Evolutionary conservation across 2,888 invertebrate species (phyloP).

Genomic region (Harpagoxenus sublaevis): DNA sequence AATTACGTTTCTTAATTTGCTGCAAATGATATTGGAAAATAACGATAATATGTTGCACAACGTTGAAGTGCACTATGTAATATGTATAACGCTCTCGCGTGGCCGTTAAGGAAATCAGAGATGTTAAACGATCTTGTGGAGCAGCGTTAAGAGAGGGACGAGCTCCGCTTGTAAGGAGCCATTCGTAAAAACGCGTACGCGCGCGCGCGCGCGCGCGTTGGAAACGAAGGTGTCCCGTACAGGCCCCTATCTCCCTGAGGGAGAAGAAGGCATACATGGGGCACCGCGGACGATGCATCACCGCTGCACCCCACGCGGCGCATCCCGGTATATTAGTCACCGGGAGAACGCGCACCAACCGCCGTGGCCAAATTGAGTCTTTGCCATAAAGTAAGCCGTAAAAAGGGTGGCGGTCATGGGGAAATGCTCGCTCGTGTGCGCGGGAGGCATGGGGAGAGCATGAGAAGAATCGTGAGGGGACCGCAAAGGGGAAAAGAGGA

Average conservation of each 20-base stretch:
- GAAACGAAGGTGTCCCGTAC: slow-evolving; percentile 69
- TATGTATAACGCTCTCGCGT: slow-evolving; percentile 18
- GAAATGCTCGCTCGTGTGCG: slow-evolving; percentile 86
- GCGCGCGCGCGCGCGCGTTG: slow-evolving; percentile 30
- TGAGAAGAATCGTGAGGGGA: slow-evolving; percentile 9
- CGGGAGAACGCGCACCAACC: slow-evolving; percentile 87
- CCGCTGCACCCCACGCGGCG: slow-evolving; percentile 88
- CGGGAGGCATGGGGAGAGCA: slow-evolving; percentile 86
- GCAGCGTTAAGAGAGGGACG: slow-evolving; percentile 7
- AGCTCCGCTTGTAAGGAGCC: slow-evolving; percentile 34
- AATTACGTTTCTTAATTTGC: slow-evolving; percentile 8
- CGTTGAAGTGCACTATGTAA: neutral
- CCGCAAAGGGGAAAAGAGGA: slow-evolving; percentile 53
- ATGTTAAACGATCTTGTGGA: slow-evolving; percentile 45
- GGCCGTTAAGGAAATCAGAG: slow-evolving; percentile 22
- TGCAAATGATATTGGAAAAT: neutral
- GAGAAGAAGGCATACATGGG: slow-evolving; percentile 57
- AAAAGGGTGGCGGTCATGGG: slow-evolving; percentile 81
- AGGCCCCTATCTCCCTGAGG: slow-evolving; percentile 46
- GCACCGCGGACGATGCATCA: slow-evolving; percentile 87
- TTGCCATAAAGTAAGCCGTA: slow-evolving; percentile 86
- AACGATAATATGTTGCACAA: neutral
- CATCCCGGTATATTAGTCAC: slow-evolving; percentile 90
- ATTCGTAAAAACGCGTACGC: slow-evolving; percentile 57
- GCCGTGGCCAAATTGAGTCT: slow-evolving; percentile 87